Percentiles rank a stretch among this genome's conserved stretches.
Evolutionary conservation across 2,888 invertebrate species (phyloP).

Genomic region (Halictus quadricinctus): DNA sequence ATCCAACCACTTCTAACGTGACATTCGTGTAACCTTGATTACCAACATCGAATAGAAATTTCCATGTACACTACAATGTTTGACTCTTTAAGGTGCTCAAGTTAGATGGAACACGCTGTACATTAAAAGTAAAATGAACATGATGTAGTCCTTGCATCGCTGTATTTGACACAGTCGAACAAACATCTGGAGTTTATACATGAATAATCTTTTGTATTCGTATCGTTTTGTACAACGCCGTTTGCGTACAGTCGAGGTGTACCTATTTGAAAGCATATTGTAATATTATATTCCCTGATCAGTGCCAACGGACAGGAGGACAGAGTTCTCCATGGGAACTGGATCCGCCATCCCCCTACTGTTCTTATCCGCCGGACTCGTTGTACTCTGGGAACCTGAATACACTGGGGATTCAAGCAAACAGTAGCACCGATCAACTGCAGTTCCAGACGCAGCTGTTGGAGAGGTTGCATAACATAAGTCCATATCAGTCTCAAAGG

Average conservation of each 20-base stretch:
- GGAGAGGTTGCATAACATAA: slow-evolving; percentile 83
- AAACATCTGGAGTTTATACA: slow-evolving; percentile 3
- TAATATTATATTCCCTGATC: slow-evolving; percentile 14
- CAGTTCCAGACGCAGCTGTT: slow-evolving; percentile 83
- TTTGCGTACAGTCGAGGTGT: background rate
- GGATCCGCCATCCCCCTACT: slow-evolving; percentile 76
- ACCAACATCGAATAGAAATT: background rate
- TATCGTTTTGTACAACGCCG: background rate
- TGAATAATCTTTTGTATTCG: background rate
- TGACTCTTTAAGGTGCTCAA: background rate
- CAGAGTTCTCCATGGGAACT: slow-evolving; percentile 79
- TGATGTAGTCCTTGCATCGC: background rate
- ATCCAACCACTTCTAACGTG: no score
- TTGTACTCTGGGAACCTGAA: slow-evolving; percentile 72
- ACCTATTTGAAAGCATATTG: background rate
- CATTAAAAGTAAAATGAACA: background rate
- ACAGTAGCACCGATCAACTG: slow-evolving; percentile 77
- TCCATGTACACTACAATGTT: background rate
- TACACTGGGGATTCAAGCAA: slow-evolving; percentile 70
- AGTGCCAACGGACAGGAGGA: slow-evolving; percentile 73
- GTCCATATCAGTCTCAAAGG: slow-evolving; percentile 81
- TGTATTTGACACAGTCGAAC: background rate
- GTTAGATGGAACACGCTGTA: background rate
- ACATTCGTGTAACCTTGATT: no score
- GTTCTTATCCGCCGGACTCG: slow-evolving; percentile 75